phyloP scores from a whole-genome alignment of 2,888 invertebrate genomes.

The Rhorus exstirpatorius region DNA sequence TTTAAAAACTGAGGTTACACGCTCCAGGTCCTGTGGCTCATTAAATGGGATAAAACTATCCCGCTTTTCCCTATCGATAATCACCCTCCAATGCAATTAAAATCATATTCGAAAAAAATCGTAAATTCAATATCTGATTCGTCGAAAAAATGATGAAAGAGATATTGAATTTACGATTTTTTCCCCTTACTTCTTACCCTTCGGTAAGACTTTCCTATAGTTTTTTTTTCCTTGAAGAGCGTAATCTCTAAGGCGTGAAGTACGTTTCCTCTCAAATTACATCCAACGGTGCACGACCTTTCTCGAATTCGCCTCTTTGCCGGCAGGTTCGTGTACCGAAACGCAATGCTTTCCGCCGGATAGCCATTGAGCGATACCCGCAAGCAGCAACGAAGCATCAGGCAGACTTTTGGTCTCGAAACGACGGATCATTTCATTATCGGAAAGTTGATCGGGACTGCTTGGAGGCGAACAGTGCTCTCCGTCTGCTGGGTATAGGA shows the following conservation, averaged over 20 bases:
- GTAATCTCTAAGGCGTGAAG: slow-evolving; percentile 46
- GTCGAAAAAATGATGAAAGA: too few species aligned
- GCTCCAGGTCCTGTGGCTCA: too few species aligned
- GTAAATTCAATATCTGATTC: too few species aligned
- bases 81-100: too few species aligned
- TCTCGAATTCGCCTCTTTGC: slow-evolving; percentile 48
- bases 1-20: too few species aligned
- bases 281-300: slow-evolving; percentile 58
- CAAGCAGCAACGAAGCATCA: slow-evolving; percentile 29
- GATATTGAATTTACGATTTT: too few species aligned
- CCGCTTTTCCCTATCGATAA: too few species aligned
- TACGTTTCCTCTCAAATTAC: slow-evolving; percentile 71
- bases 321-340: slow-evolving; percentile 25
- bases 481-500: slow-evolving; percentile 35
- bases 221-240: neutral
- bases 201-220: too few species aligned
- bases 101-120: too few species aligned
- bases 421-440: slow-evolving; percentile 76
- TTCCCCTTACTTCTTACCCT: too few species aligned
- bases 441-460: slow-evolving; percentile 76
- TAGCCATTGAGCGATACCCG: slow-evolving; percentile 66
- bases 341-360: slow-evolving; percentile 62
- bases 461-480: slow-evolving; percentile 47
- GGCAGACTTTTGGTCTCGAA: slow-evolving; percentile 55
- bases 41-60: too few species aligned